A percentile compares a stretch with the other conserved stretches of the same genome.
Conservation (phyloP, 2,797 vertebrate genomes). For the Rhabdomys pumilio region DNA sequence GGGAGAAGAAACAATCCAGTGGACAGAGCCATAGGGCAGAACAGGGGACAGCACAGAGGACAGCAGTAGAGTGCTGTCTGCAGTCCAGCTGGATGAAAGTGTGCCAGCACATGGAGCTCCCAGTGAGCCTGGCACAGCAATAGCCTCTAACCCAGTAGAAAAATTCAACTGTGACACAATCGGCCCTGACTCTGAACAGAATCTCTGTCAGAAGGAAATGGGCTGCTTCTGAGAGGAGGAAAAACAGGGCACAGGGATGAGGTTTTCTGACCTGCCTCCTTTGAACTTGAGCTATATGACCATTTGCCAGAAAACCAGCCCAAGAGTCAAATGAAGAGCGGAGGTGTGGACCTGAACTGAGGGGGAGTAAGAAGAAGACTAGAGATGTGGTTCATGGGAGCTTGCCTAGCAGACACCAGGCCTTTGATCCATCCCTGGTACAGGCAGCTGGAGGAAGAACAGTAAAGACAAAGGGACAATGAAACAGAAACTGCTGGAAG, state of each 20-base stretch:
- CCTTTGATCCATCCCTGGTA: background rate
- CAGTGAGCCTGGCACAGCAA: background rate
- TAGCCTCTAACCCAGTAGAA: background rate
- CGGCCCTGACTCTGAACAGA: background rate
- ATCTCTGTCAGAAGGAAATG: background rate
- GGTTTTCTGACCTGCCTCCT: background rate
- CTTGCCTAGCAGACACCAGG: background rate
- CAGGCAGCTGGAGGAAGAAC: background rate
- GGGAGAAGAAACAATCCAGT: background rate
- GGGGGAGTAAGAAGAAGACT: background rate
- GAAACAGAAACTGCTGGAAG: background rate
- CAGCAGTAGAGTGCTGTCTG: background rate
- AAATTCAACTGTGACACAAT: background rate
- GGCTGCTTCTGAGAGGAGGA: background rate
- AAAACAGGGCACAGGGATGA: accelerated
- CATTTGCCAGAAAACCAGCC: constrained; percentile 11
- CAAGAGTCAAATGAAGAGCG: background rate
- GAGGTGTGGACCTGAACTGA: background rate
- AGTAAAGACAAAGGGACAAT: background rate
- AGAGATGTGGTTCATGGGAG: background rate
- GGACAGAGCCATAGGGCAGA: background rate
- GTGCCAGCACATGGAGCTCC: background rate
- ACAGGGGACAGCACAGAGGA: background rate
- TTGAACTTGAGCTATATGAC: background rate
- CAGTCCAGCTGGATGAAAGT: background rate